Evolutionary conservation across 2,113 vertebrate species (phyloP), one percentile per base, ranked within the genome.

Genomic region (Catharus minimus): DNA sequence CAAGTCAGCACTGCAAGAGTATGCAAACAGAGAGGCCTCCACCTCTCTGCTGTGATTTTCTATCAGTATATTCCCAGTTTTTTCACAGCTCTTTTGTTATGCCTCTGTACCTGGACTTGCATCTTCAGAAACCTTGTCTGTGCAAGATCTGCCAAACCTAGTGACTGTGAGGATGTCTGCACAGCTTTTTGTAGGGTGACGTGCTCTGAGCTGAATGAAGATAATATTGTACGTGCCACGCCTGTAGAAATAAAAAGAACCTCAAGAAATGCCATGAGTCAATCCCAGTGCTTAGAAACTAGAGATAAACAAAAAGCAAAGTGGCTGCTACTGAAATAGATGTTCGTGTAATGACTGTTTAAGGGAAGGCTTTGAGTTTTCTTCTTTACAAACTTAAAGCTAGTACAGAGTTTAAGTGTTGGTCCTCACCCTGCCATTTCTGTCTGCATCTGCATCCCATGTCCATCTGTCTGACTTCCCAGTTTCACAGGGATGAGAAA

Each of bases 41-140:
- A 11, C 15, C 15, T 19, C 44, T 61, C 20, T 73, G 41, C 46
- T 0, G 0, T 4, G 0, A 19, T 86, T 89, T 57, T 50, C 38
- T 66, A 12, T 20, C 23, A 28, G 11, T 66, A 33, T 22, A 53
- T 30, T 28, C 7, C 9, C 36, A 49, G 5, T 27, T 78, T 49
- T 88, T 62, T 43, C 32, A 55, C 47, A 71, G 49, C n/a, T 52
- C 11, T 55, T 85, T 52, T 41, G 39, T 72, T 67, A 24, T 1
- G 0, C 50, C 50, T 89, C 60, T 55, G 9, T 47, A 28, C 4
- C 9, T 16, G 33, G 50, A 76, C 20, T 64, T 74, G 15, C 15
- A 50, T 32, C 68, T 62, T 81, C 61, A 84, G n/a, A 66, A 88
- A 38, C 38, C 11, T 55, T 44, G 19, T 38, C 56, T 90, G 21